Conservation (phyloP, 2,113 vertebrate species). For the Hoplias malabaricus region DNA sequence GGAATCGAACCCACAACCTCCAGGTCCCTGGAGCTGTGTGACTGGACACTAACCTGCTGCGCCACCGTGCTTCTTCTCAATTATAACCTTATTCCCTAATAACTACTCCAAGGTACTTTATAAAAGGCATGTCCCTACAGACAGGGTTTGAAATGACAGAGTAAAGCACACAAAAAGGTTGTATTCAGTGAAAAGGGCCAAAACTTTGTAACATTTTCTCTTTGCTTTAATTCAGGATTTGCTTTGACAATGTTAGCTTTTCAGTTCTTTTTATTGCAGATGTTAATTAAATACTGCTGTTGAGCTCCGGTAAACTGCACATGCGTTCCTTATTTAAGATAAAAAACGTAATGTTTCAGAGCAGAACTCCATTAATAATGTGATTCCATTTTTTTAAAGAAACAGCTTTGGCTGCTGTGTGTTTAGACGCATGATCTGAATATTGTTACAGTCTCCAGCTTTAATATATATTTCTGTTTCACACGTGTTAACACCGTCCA, state of each 20-base stretch:
- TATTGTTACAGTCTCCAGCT: conserved; percentile 43
- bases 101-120: not conserved
- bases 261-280: not conserved
- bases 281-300: not conserved
- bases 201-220: not conserved
- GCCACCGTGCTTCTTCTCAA: too few species aligned
- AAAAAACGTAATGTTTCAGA: not conserved
- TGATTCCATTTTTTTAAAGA: conserved; percentile 4
- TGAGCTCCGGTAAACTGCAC: not conserved
- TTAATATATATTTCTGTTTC: conserved; percentile 25
- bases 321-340: conserved; percentile 1
- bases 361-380: conserved; percentile 23
- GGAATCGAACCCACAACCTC: too few species aligned
- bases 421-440: conserved; percentile 40
- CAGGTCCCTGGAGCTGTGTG: too few species aligned
- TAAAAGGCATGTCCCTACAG: not conserved
- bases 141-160: conserved; percentile 4
- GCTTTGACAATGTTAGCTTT: not conserved
- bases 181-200: not conserved
- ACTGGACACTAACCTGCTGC: too few species aligned
- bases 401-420: not conserved
- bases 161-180: conserved; percentile 12
- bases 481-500: conserved; percentile 10
- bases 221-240: not conserved
- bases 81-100: not conserved